Conservation (phyloP, 2,797 vertebrate genomes). For the Austrolebias charrua region DNA sequence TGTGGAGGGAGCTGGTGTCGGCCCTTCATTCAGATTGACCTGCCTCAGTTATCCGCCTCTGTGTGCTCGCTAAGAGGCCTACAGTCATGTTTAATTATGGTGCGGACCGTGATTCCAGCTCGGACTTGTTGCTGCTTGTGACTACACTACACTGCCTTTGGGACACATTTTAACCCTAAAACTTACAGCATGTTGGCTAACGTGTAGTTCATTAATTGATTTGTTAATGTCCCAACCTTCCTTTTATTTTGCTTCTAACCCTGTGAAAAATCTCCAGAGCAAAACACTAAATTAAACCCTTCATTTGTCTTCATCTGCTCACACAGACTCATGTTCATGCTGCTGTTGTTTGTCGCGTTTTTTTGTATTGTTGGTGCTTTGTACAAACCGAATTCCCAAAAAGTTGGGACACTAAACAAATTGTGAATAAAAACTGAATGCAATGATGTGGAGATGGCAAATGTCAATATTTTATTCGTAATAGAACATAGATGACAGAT, state of each 20-base stretch:
- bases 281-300: not conserved
- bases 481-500: no score
- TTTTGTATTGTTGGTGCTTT: no score
- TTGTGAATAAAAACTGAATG: no score
- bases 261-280: no score
- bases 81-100: slow-evolving; percentile 58
- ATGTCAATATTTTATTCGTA: no score
- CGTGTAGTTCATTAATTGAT: not conserved
- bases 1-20: slow-evolving; percentile 43
- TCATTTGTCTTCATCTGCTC: no score
- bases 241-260: not conserved
- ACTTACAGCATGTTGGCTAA: not conserved
- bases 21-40: slow-evolving; percentile 39
- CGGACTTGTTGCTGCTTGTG: slow-evolving; percentile 37
- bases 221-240: not conserved
- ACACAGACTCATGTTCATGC: no score
- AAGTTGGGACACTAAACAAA: no score
- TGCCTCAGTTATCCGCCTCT: slow-evolving; percentile 29
- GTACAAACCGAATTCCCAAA: no score
- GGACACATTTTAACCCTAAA: slow-evolving; percentile 7
- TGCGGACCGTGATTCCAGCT: slow-evolving; percentile 41
- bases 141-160: slow-evolving; percentile 31
- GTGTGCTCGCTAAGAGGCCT: slow-evolving; percentile 32
- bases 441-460: no score
- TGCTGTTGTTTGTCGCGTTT: no score